Percentiles rank a stretch among this genome's conserved stretches.
Conservation (phyloP, 2,797 vertebrate species). For the Zonotrichia albicollis region DNA sequence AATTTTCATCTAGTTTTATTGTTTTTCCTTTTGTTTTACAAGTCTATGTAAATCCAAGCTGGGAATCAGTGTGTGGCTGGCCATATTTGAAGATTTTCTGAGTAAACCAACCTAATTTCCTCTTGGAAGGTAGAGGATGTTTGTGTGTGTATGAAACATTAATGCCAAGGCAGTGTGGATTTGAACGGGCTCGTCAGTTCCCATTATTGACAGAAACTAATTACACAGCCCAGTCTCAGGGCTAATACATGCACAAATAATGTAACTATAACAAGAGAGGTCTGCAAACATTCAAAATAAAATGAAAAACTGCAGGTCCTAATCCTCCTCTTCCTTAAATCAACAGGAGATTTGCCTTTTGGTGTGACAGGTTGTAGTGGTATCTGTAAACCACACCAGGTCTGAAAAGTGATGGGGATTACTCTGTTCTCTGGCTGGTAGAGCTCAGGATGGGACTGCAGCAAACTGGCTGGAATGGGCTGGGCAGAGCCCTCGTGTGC, state of each 20-base stretch:
- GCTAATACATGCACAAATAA: conserved; percentile 29
- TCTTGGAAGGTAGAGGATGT: not conserved
- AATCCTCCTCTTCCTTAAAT: not conserved
- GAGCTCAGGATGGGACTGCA: not conserved
- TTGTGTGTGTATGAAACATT: not conserved
- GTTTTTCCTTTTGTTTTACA: not conserved
- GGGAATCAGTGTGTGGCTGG: not conserved
- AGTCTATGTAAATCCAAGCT: not conserved
- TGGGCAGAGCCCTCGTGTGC: rapidly evolving
- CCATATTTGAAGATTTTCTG: not conserved
- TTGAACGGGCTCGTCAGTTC: not conserved
- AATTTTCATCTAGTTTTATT: not conserved
- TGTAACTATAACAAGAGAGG: not conserved
- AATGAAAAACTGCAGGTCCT: not conserved
- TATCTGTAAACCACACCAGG: rapidly evolving
- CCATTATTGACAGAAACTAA: conserved; percentile 13
- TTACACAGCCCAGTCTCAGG: not conserved
- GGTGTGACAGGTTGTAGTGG: not conserved
- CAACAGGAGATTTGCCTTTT: not conserved
- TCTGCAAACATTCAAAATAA: conserved; percentile 40
- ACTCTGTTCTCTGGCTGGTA: not conserved
- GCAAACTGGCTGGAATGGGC: not conserved
- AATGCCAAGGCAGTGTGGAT: not conserved
- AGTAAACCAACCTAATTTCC: not conserved
- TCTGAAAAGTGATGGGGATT: not conserved